Conservation (phyloP, 2,113 vertebrate genomes). For the Myocastor coypus region DNA sequence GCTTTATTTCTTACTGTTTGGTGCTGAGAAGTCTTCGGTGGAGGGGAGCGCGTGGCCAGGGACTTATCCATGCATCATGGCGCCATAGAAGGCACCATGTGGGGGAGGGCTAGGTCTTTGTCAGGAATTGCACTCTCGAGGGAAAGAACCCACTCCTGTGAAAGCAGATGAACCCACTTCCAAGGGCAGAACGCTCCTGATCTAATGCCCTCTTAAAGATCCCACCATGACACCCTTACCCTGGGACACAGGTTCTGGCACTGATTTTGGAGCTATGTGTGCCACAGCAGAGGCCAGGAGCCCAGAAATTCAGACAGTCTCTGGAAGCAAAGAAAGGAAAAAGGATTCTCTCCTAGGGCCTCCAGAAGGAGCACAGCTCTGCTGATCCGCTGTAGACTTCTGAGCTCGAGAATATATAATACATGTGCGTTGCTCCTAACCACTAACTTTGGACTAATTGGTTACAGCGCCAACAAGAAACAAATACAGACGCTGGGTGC, state of each 20-base stretch:
- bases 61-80: background rate
- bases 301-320: background rate
- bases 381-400: background rate
- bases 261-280: too few species aligned
- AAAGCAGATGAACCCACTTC: background rate
- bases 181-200: background rate
- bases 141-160: background rate
- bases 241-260: too few species aligned
- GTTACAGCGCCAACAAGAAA: background rate
- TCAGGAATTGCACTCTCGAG: background rate
- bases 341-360: background rate
- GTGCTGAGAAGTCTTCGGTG: background rate
- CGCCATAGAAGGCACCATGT: background rate
- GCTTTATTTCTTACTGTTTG: background rate
- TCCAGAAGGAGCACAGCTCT: background rate
- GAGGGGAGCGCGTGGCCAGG: background rate
- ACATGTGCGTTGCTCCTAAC: background rate
- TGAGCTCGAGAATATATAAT: background rate
- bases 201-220: background rate
- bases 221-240: background rate
- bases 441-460: background rate
- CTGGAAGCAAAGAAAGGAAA: background rate
- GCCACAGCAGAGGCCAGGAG: background rate
- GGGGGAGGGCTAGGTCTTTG: background rate
- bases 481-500: background rate